phyloP scores from a whole-genome alignment of 2,797 vertebrate genomes.

The Alectoris magna region DNA sequence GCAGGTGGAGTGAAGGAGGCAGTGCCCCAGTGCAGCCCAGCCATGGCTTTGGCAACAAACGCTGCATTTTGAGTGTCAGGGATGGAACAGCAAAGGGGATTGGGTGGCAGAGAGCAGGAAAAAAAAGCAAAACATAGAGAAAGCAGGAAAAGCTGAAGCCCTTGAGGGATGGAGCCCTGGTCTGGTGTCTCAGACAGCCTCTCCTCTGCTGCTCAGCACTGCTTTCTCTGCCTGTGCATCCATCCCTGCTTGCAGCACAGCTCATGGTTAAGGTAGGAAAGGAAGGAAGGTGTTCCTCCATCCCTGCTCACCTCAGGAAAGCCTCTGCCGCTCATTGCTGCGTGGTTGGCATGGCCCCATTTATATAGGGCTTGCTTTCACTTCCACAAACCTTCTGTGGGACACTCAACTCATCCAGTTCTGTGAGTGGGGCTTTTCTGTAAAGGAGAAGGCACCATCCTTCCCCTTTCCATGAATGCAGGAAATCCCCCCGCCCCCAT shows the following conservation, averaged over 20 bases:
- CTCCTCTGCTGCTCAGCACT: background rate
- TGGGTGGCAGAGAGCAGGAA: rapidly evolving
- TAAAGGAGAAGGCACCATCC: background rate
- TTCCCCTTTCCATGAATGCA: slow-evolving; percentile 4
- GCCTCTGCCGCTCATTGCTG: rapidly evolving
- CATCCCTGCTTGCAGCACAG: rapidly evolving
- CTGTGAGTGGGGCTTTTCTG: background rate
- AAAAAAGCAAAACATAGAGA: background rate
- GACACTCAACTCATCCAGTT: rapidly evolving
- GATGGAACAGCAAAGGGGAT: background rate
- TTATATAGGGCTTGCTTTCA: background rate
- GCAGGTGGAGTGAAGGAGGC: background rate
- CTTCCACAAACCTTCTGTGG: rapidly evolving
- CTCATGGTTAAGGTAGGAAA: background rate
- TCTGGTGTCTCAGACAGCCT: background rate
- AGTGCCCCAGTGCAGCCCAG: rapidly evolving
- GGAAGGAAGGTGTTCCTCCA: background rate
- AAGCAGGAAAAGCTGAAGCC: background rate
- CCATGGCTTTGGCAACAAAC: rapidly evolving
- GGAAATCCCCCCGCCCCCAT: background rate
- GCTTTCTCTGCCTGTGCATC: rapidly evolving
- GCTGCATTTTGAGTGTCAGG: rapidly evolving
- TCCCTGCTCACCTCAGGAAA: background rate
- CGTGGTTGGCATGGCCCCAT: rapidly evolving
- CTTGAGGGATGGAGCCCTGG: rapidly evolving